phyloP scores from a whole-genome alignment of 2,888 invertebrate species.

The Criorhina ranunculi region DNA sequence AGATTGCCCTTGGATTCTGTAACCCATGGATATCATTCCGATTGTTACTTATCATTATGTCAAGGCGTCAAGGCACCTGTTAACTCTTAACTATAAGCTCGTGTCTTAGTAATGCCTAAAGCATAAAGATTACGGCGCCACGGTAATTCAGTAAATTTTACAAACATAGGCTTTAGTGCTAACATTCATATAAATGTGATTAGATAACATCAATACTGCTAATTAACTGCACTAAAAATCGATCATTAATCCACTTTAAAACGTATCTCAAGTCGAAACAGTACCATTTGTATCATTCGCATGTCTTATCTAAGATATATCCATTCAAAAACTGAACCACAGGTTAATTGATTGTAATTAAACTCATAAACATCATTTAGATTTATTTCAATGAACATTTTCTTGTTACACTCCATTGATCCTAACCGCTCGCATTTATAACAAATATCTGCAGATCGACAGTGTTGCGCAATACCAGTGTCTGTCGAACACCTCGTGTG shows the following conservation, averaged over 20 bases:
- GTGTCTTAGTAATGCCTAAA: not conserved
- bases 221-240: slow-evolving; percentile 40
- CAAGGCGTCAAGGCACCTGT: too few relatives aligned
- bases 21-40: too few relatives aligned
- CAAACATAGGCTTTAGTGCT: not conserved
- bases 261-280: not conserved
- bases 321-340: not conserved
- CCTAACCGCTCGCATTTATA: slow-evolving; percentile 13
- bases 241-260: slow-evolving; percentile 6
- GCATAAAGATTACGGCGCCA: not conserved
- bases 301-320: slow-evolving; percentile 3
- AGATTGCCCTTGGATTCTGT: too few relatives aligned
- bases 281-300: slow-evolving; percentile 12
- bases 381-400: slow-evolving; percentile 33
- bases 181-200: not conserved
- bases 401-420: slow-evolving; percentile 30
- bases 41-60: too few relatives aligned
- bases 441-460: slow-evolving; percentile 34
- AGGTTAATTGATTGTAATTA: slow-evolving; percentile 44
- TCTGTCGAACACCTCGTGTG: slow-evolving; percentile 41
- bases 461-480: slow-evolving; percentile 50
- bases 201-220: not conserved
- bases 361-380: slow-evolving; percentile 30
- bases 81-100: too few relatives aligned
- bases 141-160: not conserved